Conservation (phyloP, 53 echinoderm and acorn worm species). For the Echinometra lucunter region DNA sequence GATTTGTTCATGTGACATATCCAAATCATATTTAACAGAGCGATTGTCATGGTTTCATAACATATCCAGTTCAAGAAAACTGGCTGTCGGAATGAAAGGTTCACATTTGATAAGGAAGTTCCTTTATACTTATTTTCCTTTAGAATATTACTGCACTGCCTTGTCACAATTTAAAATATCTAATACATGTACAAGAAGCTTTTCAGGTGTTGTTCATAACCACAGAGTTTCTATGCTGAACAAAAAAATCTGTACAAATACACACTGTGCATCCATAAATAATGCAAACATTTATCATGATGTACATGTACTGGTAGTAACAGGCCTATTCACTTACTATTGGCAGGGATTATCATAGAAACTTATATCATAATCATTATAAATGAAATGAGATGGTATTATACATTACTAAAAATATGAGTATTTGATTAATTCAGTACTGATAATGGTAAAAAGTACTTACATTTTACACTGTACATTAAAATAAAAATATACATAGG, state of each 20-base stretch:
- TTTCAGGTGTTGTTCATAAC: not conserved
- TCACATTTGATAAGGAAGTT: too few relatives aligned
- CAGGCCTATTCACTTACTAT: not conserved
- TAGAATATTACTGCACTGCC: too few relatives aligned
- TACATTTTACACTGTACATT: slow-evolving; percentile 32
- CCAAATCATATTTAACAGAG: too few relatives aligned
- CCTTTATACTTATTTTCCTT: too few relatives aligned
- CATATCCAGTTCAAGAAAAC: too few relatives aligned
- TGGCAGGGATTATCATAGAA: not conserved
- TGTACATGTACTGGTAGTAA: not conserved
- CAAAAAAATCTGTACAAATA: not conserved
- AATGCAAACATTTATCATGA: not conserved
- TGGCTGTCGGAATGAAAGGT: too few relatives aligned
- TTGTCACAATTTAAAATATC: too few relatives aligned
- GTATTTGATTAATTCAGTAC: slow-evolving; percentile 51
- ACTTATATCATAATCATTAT: not conserved
- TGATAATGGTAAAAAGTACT: slow-evolving; percentile 58
- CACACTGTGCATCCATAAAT: not conserved
- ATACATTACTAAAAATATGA: slow-evolving; percentile 43
- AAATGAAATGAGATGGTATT: slow-evolving; percentile 17
- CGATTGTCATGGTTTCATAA: too few relatives aligned
- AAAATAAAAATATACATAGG: slow-evolving; percentile 42
- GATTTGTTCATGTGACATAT: too few relatives aligned
- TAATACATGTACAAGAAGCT: too few relatives aligned
- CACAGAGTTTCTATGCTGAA: not conserved